These are phyloP conservation scores for Beris chalybata DNA, from an alignment of 2,888 invertebrate species.

Conservation along the genomic window DNA sequence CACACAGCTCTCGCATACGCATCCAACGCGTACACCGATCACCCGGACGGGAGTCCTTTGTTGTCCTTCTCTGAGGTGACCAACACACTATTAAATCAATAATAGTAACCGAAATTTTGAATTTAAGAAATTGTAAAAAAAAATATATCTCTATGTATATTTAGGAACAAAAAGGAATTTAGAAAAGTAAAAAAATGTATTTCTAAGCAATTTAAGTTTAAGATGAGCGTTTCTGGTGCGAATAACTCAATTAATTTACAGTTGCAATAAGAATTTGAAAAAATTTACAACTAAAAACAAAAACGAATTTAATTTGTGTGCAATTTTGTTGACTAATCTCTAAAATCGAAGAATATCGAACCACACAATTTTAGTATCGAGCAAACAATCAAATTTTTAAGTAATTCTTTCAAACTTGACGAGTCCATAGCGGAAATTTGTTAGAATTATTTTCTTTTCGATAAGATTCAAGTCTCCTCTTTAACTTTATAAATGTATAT, in stretches of 20 bases:
- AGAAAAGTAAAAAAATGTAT: background rate
- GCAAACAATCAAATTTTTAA: constrained; percentile 22
- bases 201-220: background rate
- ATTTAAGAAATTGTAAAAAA: background rate
- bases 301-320: too few species aligned
- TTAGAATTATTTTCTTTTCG: background rate
- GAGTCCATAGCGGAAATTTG: too few species aligned
- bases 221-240: too few species aligned
- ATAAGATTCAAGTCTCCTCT: too few species aligned
- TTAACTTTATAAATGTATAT: background rate
- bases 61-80: constrained; percentile 79
- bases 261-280: too few species aligned
- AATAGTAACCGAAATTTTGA: constrained; percentile 39
- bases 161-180: background rate
- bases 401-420: background rate
- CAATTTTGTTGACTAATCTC: background rate
- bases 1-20: constrained; percentile 57
- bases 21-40: constrained; percentile 59
- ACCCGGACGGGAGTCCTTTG: constrained; percentile 69
- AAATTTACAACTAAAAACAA: too few species aligned
- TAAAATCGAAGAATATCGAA: constrained; percentile 5
- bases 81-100: constrained; percentile 72
- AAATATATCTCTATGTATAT: background rate
- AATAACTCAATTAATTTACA: too few species aligned
- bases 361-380: background rate